phyloP scores from a whole-genome alignment of 2,797 vertebrate species.

The Cichlasoma orientale region DNA sequence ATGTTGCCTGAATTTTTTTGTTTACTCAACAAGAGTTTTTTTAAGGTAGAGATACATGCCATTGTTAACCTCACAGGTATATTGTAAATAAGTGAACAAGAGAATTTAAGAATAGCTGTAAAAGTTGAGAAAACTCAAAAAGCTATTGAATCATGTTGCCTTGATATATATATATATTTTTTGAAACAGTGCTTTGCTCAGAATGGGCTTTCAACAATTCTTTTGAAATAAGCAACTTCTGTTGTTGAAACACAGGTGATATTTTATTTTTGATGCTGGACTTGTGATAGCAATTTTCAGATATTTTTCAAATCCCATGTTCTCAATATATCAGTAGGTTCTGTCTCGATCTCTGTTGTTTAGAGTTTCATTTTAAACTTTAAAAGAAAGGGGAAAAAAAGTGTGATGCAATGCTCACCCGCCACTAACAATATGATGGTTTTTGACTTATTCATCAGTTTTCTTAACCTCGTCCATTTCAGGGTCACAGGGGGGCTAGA shows the following conservation, averaged over 20 bases:
- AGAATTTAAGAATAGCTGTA: background rate
- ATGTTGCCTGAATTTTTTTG: background rate
- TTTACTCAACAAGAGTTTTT: background rate
- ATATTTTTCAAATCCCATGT: background rate
- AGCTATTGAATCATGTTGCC: background rate
- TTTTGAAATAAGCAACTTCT: background rate
- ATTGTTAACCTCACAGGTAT: background rate
- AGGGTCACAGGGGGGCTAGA: too few relatives aligned
- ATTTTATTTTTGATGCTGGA: background rate
- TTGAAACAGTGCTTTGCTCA: background rate
- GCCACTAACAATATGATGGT: background rate
- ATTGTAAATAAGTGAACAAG: background rate
- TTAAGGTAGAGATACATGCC: too few relatives aligned
- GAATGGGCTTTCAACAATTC: background rate
- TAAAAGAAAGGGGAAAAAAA: background rate
- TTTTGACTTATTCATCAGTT: too few relatives aligned
- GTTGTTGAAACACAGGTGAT: background rate
- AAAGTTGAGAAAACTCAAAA: too few relatives aligned
- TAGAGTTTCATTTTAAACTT: slow-evolving; percentile 3
- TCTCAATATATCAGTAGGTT: background rate
- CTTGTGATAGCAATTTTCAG: background rate
- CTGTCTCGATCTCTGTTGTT: background rate
- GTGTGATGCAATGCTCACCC: background rate
- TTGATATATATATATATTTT: background rate
- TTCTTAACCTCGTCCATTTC: too few relatives aligned